These are phyloP conservation scores for Sphaeramia orbicularis DNA, from an alignment of 2,797 vertebrate species.

Conservation along the genomic window DNA sequence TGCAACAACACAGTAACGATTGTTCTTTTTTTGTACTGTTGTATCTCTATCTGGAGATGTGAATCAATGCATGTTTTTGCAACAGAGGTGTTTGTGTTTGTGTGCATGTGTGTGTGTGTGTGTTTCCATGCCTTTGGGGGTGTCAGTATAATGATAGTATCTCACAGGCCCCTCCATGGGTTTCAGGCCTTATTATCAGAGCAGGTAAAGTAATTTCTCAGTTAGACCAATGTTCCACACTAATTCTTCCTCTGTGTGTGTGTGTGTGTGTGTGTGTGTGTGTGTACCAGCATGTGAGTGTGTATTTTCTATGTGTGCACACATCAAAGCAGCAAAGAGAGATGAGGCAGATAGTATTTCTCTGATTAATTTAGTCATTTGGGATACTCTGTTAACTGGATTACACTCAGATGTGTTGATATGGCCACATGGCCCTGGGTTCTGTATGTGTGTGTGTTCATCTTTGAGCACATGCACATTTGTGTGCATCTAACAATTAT, in stretches of 20 bases:
- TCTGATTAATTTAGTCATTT: conserved; percentile 88
- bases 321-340: conserved; percentile 91
- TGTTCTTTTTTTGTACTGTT: conserved; percentile 58
- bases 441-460: conserved; percentile 34
- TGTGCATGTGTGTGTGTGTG: conserved; percentile 48
- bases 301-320: conserved; percentile 79
- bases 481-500: conserved; percentile 61
- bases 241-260: conserved; percentile 61
- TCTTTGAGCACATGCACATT: conserved; percentile 28
- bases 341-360: conserved; percentile 82
- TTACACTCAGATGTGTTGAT: conserved; percentile 85
- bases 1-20: conserved; percentile 33
- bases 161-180: conserved; percentile 93
- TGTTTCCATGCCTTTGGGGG: conserved; percentile 74
- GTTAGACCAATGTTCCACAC: conserved; percentile 92
- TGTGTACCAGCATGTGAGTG: conserved; percentile 16
- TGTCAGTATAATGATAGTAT: conserved; percentile 90
- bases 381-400: conserved; percentile 86
- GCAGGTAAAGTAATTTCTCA: conserved; percentile 95
- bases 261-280: conserved; percentile 12
- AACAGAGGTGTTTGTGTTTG: conserved; percentile 41
- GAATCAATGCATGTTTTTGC: conserved; percentile 77
- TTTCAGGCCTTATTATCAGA: conserved; percentile 94
- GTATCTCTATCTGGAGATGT: conserved; percentile 58
- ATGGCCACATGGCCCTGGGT: conserved; percentile 80